Evolutionary conservation across 2,888 invertebrate species (phyloP).

Genomic region (Synanthedon andrenaeformis): DNA sequence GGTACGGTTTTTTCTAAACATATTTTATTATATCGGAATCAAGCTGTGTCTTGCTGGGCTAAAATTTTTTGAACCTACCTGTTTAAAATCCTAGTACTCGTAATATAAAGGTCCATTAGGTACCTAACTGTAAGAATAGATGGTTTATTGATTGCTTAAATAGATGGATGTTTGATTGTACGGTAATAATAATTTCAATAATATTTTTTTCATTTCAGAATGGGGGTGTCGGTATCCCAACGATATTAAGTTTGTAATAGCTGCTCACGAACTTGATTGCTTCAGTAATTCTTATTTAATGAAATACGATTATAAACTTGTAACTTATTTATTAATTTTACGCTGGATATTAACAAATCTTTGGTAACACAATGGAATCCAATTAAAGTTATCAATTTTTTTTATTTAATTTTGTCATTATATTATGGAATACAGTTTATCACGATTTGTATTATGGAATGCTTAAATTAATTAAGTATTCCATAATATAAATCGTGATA

Average conservation of each 20-base stretch:
- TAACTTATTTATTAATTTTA: neutral
- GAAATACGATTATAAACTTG: neutral
- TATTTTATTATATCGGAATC: neutral
- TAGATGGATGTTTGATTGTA: too few relatives aligned
- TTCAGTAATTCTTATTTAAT: constrained; percentile 3
- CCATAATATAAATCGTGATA: too few relatives aligned
- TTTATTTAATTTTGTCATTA: neutral
- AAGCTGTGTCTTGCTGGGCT: neutral
- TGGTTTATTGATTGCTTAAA: too few relatives aligned
- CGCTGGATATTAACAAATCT: neutral
- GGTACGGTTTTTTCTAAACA: constrained; percentile 4
- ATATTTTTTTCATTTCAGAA: constrained; percentile 6
- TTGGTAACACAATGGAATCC: neutral
- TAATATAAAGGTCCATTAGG: neutral
- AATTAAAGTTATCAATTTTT: neutral
- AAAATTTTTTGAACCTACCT: neutral
- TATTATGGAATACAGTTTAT: neutral
- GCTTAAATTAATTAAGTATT: too few relatives aligned
- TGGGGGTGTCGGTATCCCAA: constrained; percentile 12
- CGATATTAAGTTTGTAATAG: constrained; percentile 11
- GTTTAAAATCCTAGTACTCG: neutral
- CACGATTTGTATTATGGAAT: too few relatives aligned
- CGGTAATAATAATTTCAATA: too few relatives aligned
- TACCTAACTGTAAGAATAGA: too few relatives aligned
- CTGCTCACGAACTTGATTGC: constrained; percentile 12